Evolutionary conservation across 2,113 vertebrate genomes (phyloP), one percentile per base, ranked within the genome.

Genomic region (Pseudolaguvia tuberculata): DNA sequence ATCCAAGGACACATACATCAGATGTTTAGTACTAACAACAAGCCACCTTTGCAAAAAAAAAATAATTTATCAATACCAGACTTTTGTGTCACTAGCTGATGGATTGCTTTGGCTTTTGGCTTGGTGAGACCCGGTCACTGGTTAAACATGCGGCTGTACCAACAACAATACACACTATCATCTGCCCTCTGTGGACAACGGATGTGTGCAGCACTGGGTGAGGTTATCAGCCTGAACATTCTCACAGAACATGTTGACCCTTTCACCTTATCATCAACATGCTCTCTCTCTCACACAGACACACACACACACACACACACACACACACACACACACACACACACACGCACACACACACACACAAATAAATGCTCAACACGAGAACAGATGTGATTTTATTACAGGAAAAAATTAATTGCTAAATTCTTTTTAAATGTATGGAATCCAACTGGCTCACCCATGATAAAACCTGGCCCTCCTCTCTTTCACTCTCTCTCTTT

Each of bases 101-200:
- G 86, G 87, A 90, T 86, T 80, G 73, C 83, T 80, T 85, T 86
- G 86, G 83, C 81, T 84, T 84, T 84, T 82, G 78, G 78, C 66
- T 82, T 55, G 70, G 72, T 72, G 73, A 79, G 71, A 65, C 73
- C 82, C 72, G 75, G 59, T 84, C 83, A 83, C 81, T 86, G 84
- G 85, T 87, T 87, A 86, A 82, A 84, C 82, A 88, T 85, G 82
- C 84, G 35, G 48, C 61, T 70, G 58, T 71, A 77, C 84, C 84
- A 84, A 85, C 86, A 86, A 18, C 72, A 55, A 2, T 15, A 29
- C 78, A 70, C 80, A 78, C 20, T 74, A 74, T 74, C 72, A 61
- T 74, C 55, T 62, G 71, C 78, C 67, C 72, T 63, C 56, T 48
- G 72, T 62, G 42, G 63, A 61, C 75, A 78, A 29, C 2, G 75